Base-by-base conservation (phyloP, 2,113 vertebrate genomes). In the Pelodiscus sinensis region DNA sequence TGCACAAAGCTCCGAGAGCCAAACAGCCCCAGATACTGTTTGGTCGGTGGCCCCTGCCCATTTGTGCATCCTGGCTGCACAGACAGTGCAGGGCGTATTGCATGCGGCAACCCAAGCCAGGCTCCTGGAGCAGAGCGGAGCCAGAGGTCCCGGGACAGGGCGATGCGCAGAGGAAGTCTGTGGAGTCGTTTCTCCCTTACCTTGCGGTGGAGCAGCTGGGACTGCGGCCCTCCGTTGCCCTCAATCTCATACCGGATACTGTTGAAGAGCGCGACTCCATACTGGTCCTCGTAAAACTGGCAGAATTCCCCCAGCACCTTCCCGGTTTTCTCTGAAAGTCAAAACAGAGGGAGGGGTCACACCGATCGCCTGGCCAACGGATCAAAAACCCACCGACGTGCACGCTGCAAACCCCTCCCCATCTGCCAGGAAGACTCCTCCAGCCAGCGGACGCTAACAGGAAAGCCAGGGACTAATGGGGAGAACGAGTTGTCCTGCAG, bases 131-230 rank as follows among this genome's bases (percentile, higher is more conserved):
- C 2, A 0, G 68, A 51, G 29, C 65, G 3, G 5, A n/a, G 21
- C 35, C 38, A 7, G 2, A 25, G 35, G 21, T 60, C 35, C 3
- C 19, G n/a, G 35, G 57, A 35, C 81, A 27, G 3, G 35, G 22
- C 35, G 6, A 50, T 27, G 21, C 3, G 2, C 3, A 44, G 73
- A 77, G 75, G 75, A 51, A 50, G 22, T 9, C 50, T 15, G 35
- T 3, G 1, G 2, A 2, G 2, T 80, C 25, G 29, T n/a, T 2
- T 0, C 3, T 1, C 62, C 14, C 95, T 98, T 97, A 98, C 99
- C 98, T 99, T 99, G 79, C 99, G 98, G 97, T 99, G 99, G 0
- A 99, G 98, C 73, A 99, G 98, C 97, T 99, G 99, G 0, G 99
- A 88, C 97, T 99, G 99, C 0, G 98, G 96, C 7, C 96, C 96